These are phyloP conservation scores for Trogon surrucura DNA, from an alignment of 2,113 vertebrate genomes.

Conservation along the genomic window DNA sequence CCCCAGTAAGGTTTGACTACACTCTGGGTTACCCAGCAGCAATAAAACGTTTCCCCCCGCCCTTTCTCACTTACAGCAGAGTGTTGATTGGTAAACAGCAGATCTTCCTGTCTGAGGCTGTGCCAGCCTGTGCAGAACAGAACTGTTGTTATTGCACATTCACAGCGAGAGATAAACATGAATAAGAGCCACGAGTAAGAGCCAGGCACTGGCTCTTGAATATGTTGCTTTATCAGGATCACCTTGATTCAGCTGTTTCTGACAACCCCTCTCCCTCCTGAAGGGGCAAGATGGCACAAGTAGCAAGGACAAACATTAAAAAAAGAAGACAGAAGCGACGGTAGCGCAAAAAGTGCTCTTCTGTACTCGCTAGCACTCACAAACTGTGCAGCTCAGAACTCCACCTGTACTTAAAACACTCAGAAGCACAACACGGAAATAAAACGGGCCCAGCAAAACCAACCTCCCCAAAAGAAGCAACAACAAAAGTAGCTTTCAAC, in stretches of 20 bases:
- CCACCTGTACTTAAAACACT: not conserved
- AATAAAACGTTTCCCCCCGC: not conserved
- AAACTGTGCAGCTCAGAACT: not conserved
- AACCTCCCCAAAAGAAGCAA: not conserved
- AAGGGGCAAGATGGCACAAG: not conserved
- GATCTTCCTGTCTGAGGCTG: conserved; percentile 61
- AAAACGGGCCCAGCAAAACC: not conserved
- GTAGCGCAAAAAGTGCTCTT: not conserved
- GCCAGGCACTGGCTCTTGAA: conserved; percentile 49
- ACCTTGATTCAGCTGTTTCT: not conserved
- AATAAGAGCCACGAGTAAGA: conserved; percentile 45
- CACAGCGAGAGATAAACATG: conserved; percentile 67
- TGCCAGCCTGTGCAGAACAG: conserved; percentile 71
- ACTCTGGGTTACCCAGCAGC: conserved; percentile 20
- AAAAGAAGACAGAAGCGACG: not conserved
- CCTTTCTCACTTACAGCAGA: conserved; percentile 58
- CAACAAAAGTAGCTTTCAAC: not conserved
- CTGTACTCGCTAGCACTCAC: not conserved
- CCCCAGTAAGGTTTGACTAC: conserved; percentile 22
- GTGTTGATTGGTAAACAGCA: conserved; percentile 60
- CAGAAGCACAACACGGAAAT: not conserved
- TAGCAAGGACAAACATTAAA: not conserved
- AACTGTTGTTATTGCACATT: conserved; percentile 72
- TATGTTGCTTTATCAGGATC: not conserved
- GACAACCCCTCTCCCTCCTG: not conserved